These are phyloP conservation scores for Herpailurus yagouaroundi DNA, from an alignment of 2,113 vertebrate genomes.

Conservation along the genomic window DNA sequence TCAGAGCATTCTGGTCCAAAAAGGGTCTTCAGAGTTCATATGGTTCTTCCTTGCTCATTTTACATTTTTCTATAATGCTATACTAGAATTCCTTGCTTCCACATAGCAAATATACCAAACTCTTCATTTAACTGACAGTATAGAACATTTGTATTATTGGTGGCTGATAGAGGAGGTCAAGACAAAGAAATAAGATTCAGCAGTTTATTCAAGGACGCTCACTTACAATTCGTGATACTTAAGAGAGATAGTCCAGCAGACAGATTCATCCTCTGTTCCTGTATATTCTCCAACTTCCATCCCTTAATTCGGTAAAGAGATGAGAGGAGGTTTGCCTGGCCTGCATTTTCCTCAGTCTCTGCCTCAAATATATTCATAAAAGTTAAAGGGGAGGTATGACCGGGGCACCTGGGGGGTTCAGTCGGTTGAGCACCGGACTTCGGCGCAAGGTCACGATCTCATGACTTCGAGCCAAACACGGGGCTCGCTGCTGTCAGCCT, in stretches of 20 bases:
- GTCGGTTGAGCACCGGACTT: too few relatives aligned
- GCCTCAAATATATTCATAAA: neutral
- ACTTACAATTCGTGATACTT: neutral
- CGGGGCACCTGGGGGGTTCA: too few relatives aligned
- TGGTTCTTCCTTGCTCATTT: neutral
- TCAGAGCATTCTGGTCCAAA: neutral
- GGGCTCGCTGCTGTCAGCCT: too few relatives aligned
- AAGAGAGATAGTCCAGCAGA: neutral
- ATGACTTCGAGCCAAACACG: too few relatives aligned
- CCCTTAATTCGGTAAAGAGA: conserved; percentile 22
- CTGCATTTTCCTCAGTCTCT: conserved; percentile 14
- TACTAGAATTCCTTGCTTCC: neutral
- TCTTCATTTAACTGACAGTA: neutral
- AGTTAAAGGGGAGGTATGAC: neutral
- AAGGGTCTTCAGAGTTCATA: neutral
- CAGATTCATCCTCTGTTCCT: neutral
- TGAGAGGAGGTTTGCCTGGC: neutral
- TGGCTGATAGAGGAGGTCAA: neutral
- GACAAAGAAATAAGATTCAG: neutral
- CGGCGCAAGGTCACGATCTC: too few relatives aligned
- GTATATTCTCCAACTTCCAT: neutral
- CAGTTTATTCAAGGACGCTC: neutral
- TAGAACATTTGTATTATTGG: neutral
- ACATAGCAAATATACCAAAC: neutral
- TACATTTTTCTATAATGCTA: neutral